A percentile compares a stretch with the other conserved stretches of the same genome.
Evolutionary conservation across 2,113 vertebrate genomes (phyloP).

Genomic region (Tragelaphus scriptus): DNA sequence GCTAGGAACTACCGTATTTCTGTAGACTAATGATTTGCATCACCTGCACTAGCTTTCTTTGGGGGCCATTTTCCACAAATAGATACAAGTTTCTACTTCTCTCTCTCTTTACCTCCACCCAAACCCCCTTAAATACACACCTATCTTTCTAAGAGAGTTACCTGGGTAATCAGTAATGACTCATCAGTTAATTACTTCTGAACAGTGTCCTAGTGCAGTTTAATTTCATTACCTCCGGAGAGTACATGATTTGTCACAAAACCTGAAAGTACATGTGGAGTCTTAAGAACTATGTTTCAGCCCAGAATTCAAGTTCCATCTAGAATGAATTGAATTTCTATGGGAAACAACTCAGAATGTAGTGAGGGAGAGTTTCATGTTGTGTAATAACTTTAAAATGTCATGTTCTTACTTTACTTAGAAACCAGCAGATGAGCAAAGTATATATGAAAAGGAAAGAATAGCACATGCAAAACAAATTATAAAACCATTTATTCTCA

Average conservation of each 20-base stretch:
- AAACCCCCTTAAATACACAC: not conserved
- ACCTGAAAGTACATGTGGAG: not conserved
- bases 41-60: not conserved
- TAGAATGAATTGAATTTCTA: not conserved
- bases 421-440: slow-evolving; percentile 94
- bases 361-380: not conserved
- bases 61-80: not conserved
- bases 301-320: not conserved
- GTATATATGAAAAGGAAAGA: slow-evolving; percentile 92
- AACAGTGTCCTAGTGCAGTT: not conserved
- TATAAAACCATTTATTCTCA: slow-evolving; percentile 97
- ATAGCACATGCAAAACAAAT: slow-evolving; percentile 96
- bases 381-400: not conserved
- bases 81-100: not conserved
- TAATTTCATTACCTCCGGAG: not conserved
- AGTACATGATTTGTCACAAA: not conserved
- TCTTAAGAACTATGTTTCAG: not conserved
- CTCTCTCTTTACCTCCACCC: not conserved
- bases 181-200: not conserved
- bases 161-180: not conserved
- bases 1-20: not conserved
- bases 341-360: not conserved
- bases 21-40: not conserved
- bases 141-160: not conserved
- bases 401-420: slow-evolving; percentile 73